A percentile compares a stretch with the other conserved stretches of the same genome.
These are phyloP conservation scores for Drosophila emarginata DNA, from an alignment of 2,888 invertebrate species.

Conservation along the genomic window DNA sequence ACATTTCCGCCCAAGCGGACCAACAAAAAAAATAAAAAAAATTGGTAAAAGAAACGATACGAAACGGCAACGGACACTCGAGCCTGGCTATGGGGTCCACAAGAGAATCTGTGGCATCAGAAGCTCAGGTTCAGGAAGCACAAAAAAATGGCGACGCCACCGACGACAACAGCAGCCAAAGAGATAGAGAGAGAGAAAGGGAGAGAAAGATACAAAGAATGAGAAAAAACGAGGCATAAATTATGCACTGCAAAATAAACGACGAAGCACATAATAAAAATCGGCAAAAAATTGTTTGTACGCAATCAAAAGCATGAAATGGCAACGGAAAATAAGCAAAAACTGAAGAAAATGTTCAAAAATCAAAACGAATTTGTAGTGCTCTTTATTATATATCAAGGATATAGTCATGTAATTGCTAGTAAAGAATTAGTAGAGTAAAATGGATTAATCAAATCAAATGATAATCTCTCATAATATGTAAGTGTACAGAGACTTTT, in stretches of 20 bases:
- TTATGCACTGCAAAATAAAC: constrained; percentile 75
- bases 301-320: constrained; percentile 66
- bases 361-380: constrained; percentile 21
- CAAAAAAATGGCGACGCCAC: constrained; percentile 69
- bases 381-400: constrained; percentile 29
- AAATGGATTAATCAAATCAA: no score
- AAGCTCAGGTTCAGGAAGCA: constrained; percentile 56
- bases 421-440: no score
- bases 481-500: no score
- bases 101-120: constrained; percentile 17
- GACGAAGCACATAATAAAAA: constrained; percentile 66
- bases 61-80: constrained; percentile 41
- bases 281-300: constrained; percentile 65
- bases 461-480: no score
- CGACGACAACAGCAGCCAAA: constrained; percentile 36
- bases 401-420: not conserved
- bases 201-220: constrained; percentile 22
- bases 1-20: constrained; percentile 64
- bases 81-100: constrained; percentile 36
- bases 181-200: constrained; percentile 20
- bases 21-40: not conserved
- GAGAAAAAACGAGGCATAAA: constrained; percentile 55
- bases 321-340: constrained; percentile 35
- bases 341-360: constrained; percentile 11
- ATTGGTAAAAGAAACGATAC: not conserved